Evolutionary conservation across 2,113 vertebrate genomes (phyloP).

Genomic region (Cygnus atratus): DNA sequence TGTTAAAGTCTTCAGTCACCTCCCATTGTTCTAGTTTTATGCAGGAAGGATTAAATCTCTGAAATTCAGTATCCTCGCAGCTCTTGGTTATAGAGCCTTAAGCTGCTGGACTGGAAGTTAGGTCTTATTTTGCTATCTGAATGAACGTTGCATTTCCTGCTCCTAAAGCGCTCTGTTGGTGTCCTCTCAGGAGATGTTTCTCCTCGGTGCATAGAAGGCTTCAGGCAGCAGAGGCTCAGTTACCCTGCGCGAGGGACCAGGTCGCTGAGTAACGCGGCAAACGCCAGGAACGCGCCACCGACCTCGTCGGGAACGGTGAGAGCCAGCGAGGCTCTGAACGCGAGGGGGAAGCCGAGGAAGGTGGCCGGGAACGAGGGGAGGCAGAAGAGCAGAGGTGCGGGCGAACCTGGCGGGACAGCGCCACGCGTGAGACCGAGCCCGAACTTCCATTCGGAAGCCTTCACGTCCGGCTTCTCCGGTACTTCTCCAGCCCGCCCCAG

Average conservation of each 20-base stretch:
- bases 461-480: neutral
- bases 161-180: fast-evolving
- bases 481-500: conserved; percentile 30
- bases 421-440: neutral
- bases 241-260: neutral
- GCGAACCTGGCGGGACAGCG: neutral
- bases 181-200: conserved; percentile 34
- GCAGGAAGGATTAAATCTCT: neutral
- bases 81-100: fast-evolving
- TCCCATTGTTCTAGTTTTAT: neutral
- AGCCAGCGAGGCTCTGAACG: fast-evolving
- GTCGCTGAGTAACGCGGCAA: neutral
- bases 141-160: fast-evolving
- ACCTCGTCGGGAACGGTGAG: neutral
- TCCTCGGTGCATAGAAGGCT: neutral
- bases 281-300: fast-evolving
- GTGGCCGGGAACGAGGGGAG: neutral
- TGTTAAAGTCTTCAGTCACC: fast-evolving
- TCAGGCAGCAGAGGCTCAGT: conserved; percentile 33
- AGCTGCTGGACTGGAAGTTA: neutral
- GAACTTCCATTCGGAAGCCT: neutral
- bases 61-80: fast-evolving
- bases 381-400: neutral
- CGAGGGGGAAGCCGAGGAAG: neutral
- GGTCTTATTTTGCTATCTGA: neutral